Evolutionary conservation across 2,797 vertebrate genomes (phyloP), one percentile per base, ranked within the genome.

Genomic region (Trachurus trachurus): DNA sequence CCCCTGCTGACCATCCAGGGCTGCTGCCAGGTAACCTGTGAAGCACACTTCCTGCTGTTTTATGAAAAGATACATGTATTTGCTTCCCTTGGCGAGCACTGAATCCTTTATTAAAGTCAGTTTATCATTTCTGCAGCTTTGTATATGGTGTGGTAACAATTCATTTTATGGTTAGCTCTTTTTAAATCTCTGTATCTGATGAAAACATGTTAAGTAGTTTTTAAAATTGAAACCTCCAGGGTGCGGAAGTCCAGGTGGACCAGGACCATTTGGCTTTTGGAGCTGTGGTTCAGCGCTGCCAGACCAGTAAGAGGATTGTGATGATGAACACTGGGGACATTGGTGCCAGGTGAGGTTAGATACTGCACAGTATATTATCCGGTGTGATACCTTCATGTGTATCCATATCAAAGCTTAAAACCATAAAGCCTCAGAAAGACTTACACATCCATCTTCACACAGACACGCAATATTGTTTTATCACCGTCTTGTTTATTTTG

Each of bases 181-280:
- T 26, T 63, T 57, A 31, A 17, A 13, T 59, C n/a, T 1, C 9
- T 22, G 4, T 19, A 29, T 34, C 65, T 34, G 16, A 58, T 66
- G 6, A 26, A 73, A 49, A 21, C 15, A 42, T 56, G 21, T 66
- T 56, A 10, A 39, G 10, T 19, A 7, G 4, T 54, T 76, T 9
- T 26, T 26, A 26, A 47, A 10, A 52, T 63, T 67, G 19, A 17
- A n/a, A 53, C 26, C 66, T 15, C 52, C 64, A 94, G 88, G 96
- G 93, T 69, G 88, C 96, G 59, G 90, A 93, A 47, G 92, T 98
- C 66, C 92, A 86, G 65, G 80, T 98, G 86, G 96, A 98, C 84
- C 96, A 93, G 82, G 92, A 96, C 5, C 93, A 95, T 21, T 57
- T 99, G 21, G 84, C 94, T 42, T 98, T 98, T 19, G 97, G 97